Base-by-base conservation (phyloP, 2,888 invertebrate genomes). In the Zaprionus bogoriensis region DNA sequence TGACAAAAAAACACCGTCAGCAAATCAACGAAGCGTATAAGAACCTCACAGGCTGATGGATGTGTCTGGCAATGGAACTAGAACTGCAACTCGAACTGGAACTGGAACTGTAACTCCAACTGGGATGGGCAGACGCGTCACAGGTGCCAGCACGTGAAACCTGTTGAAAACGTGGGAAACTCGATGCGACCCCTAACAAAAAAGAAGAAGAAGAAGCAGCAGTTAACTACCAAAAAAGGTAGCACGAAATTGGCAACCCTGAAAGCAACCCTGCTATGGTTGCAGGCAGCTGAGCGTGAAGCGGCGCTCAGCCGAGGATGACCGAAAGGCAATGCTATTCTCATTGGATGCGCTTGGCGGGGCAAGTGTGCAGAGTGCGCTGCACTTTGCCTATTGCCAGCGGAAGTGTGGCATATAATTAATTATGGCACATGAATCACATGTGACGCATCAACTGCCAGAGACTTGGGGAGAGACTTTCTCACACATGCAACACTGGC, bases 371-470 rank as follows among this genome's bases (percentile, higher is more conserved):
- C 46, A 44, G 27, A 23, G 12, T 28, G 7, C 28, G 23, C 32
- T 52, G 42, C 51, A 45, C 19, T 45, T 50, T 32, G 32, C 6
- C 20, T 41, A 6, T n/a, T n/a, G n/a, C n/a, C 28, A 55, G 44
- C 71, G 74, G 74, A 74, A 71, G 60, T 74, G 72, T 59, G 54
- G 71, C 72, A 76, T 66, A 71, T 71, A 74, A 84, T 81, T 84
- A 78, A 74, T 67, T 36, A 46, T 50, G 64, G 59, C 77, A 66
- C 45, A 53, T 74, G 69, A 42, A 63, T 55, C 55, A 58, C 17
- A 44, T 41, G n/a, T n/a, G 44, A 32, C 50, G 61, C 39, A 58
- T 60, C 68, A 54, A 17, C n/a, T 55, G 20, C n/a, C 39, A 46
- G n/a, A 9, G 7, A 22, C n/a, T 1, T 9, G 7, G 4, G 14